Conservation (phyloP, 2,113 vertebrate genomes). For the Amblyornis subalaris region DNA sequence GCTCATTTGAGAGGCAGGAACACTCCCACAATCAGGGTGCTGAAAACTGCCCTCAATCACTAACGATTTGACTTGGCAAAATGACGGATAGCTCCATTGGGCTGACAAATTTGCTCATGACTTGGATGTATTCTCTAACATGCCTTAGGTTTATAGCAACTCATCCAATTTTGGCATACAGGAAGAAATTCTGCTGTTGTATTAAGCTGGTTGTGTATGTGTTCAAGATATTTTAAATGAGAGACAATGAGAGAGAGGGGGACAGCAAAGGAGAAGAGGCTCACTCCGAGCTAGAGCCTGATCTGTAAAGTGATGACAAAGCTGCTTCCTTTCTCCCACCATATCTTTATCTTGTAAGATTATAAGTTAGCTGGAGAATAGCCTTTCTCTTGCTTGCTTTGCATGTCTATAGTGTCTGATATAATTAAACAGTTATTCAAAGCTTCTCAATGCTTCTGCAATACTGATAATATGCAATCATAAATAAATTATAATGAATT, state of each 20-base stretch:
- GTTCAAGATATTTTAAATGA: neutral
- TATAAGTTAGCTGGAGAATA: neutral
- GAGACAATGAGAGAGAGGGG: neutral
- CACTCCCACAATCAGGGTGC: neutral
- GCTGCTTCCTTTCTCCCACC: neutral
- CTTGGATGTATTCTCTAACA: neutral
- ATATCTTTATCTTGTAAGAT: neutral
- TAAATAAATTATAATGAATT: neutral
- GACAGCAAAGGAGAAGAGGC: neutral
- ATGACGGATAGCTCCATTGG: neutral
- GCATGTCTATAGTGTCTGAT: conserved; percentile 6
- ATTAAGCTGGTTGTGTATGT: neutral
- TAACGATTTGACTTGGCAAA: neutral
- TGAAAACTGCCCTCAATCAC: neutral
- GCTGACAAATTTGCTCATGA: neutral
- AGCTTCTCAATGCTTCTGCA: neutral
- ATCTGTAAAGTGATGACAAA: neutral
- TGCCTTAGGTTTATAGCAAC: neutral
- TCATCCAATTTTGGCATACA: neutral
- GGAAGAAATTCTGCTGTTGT: neutral
- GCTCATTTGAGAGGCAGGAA: neutral
- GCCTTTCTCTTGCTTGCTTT: neutral
- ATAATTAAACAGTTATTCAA: conserved; percentile 11
- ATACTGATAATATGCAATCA: neutral
- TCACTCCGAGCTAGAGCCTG: neutral